Evolutionary conservation across 1,140 invertebrate species (phyloP), one percentile per base, ranked within the genome.

Genomic region (Dendrolimus punctatus): DNA sequence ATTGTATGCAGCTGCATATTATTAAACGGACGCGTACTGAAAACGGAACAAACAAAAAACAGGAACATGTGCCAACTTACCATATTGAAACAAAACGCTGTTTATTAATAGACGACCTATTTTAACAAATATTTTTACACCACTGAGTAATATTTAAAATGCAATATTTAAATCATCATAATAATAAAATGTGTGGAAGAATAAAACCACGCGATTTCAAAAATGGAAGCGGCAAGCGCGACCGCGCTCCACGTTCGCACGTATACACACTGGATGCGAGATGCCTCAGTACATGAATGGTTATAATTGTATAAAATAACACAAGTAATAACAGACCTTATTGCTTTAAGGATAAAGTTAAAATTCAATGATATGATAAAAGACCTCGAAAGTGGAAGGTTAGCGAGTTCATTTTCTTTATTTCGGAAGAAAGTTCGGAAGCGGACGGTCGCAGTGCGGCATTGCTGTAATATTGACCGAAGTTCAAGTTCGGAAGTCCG

Each of bases 31-130:
- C 8, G 6, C n/a, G 41, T 10, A n/a, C 43, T 45, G 43, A 45
- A 45, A 45, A 6, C 43, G 43, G 6, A 45, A 10, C n/a, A 10
- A 60, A 23, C 48, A 52, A 48, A 63, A 63, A 58, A 57, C 38
- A 23, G 42, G 37, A 56, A 59, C 49, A 49, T 39, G 50, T 62
- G 56, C 57, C 62, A 65, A 71, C 68, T 71, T 65, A 71, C 68
- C 68, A 70, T 71, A 60, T 58, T 49, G 49, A 51, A 40, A 37
- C 44, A 53, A 43, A 54, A 40, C 47, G 42, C n/a, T 36, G 49
- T 51, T 54, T 51, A 63, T 45, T 47, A 53, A 57, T 63, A 54
- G 57, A 51, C 41, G 10, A 39, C 10, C 3, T 38, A 38, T 48
- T 48, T 37, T 8, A 36, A 8, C 0, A 4, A 48, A 38, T 5